Percentiles rank a stretch among this genome's conserved stretches.
Evolutionary conservation across 2,797 vertebrate genomes (phyloP).

Genomic region (Adelosebastes latens): DNA sequence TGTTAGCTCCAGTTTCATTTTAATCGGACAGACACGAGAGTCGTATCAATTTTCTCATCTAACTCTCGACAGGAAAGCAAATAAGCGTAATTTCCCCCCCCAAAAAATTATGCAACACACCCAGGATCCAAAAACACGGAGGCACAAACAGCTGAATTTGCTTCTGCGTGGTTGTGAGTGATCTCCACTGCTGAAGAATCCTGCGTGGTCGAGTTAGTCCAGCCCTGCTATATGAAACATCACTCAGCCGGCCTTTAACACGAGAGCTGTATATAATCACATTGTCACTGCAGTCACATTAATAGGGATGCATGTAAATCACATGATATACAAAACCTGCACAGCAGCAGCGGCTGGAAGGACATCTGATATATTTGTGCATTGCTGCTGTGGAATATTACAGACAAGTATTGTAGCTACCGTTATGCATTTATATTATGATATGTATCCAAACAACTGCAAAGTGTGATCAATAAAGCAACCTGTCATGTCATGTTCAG

Average conservation of each 20-base stretch:
- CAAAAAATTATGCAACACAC: not conserved
- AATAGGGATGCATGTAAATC: conserved; percentile 62
- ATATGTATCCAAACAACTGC: conserved; percentile 69
- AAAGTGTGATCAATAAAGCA: conserved; percentile 35
- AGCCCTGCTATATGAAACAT: conserved; percentile 16
- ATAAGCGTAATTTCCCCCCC: not conserved
- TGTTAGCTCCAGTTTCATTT: not conserved
- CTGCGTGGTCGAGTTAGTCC: not conserved
- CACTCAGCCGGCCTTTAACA: conserved; percentile 21
- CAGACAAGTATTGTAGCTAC: conserved; percentile 63
- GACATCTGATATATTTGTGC: conserved; percentile 64
- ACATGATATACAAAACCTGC: conserved; percentile 55
- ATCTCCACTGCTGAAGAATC: not conserved
- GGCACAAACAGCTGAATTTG: not conserved
- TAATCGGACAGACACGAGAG: not conserved
- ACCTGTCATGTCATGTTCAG: conserved; percentile 4
- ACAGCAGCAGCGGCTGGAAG: conserved; percentile 60
- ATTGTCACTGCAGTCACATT: conserved; percentile 72
- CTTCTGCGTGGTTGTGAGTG: not conserved
- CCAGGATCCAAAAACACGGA: not conserved
- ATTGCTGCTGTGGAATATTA: conserved; percentile 50
- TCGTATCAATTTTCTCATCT: not conserved
- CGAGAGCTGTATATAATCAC: conserved; percentile 21
- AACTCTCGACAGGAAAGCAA: not conserved
- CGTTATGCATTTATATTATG: conserved; percentile 61